A percentile compares a stretch with the other conserved stretches of the same genome.
phyloP scores from a whole-genome alignment of 2,797 vertebrate genomes.

The Nannoperca obscura region DNA sequence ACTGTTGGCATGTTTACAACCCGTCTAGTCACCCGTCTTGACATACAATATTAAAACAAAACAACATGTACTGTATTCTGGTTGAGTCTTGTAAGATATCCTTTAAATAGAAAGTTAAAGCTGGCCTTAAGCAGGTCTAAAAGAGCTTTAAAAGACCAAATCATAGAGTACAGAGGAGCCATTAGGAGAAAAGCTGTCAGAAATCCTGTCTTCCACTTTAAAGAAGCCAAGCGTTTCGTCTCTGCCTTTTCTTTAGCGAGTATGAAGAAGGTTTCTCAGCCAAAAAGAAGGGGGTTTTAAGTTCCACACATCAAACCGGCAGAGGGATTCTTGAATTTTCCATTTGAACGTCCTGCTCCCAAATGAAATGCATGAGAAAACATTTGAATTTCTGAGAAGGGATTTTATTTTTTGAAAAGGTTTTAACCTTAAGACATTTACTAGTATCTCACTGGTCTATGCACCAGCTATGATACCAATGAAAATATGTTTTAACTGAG shows the following conservation, averaged over 20 bases:
- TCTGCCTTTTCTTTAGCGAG: slow-evolving; percentile 29
- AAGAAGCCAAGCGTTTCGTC: slow-evolving; percentile 32
- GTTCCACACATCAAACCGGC: slow-evolving; percentile 18
- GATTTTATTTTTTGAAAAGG: not conserved
- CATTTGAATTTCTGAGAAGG: slow-evolving; percentile 1
- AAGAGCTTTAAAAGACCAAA: slow-evolving; percentile 45
- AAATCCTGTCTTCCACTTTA: slow-evolving; percentile 43
- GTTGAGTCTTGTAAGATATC: not conserved
- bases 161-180: slow-evolving; percentile 31
- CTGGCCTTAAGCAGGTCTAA: slow-evolving; percentile 17
- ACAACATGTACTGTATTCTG: not conserved
- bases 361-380: slow-evolving; percentile 23
- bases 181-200: slow-evolving; percentile 45
- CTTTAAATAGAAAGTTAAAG: slow-evolving; percentile 11
- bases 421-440: not conserved
- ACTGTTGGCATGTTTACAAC: no score
- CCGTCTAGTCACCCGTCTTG: not conserved
- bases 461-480: not conserved
- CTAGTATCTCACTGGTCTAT: not conserved
- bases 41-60: not conserved
- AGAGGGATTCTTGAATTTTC: not conserved
- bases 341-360: slow-evolving; percentile 7
- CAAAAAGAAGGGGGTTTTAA: slow-evolving; percentile 27
- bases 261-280: slow-evolving; percentile 42
- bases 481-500: not conserved